phyloP scores from a whole-genome alignment of 2,113 vertebrate species.

The Eudorcas thomsonii region DNA sequence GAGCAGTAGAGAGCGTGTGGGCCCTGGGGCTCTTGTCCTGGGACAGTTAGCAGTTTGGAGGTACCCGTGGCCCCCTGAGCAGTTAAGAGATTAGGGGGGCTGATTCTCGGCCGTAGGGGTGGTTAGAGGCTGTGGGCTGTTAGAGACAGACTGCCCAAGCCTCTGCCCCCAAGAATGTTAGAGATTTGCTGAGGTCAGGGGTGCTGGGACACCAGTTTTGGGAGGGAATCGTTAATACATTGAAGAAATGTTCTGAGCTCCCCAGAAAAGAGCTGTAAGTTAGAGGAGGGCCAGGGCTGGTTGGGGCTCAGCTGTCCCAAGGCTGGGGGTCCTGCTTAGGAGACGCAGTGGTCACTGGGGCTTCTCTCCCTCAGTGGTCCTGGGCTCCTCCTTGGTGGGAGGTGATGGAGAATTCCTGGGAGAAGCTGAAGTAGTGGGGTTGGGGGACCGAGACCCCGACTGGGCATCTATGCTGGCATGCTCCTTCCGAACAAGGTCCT shows the following conservation, averaged over 20 bases:
- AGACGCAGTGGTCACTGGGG: background rate
- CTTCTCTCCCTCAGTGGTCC: background rate
- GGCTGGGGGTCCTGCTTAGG: background rate
- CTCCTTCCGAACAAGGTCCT: slow-evolving; percentile 87
- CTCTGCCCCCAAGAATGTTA: background rate
- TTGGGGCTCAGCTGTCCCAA: background rate
- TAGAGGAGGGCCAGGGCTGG: background rate
- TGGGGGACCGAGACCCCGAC: background rate
- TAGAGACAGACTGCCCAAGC: background rate
- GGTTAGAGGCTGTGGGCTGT: slow-evolving; percentile 13
- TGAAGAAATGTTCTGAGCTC: background rate
- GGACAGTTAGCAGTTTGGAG: background rate
- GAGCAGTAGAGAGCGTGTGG: background rate
- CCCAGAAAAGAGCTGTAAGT: background rate
- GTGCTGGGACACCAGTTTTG: background rate
- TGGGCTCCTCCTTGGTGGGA: slow-evolving; percentile 38
- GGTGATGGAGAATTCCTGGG: slow-evolving; percentile 42
- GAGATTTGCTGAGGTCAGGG: background rate
- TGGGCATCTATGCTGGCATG: slow-evolving; percentile 85
- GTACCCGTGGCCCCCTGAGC: background rate
- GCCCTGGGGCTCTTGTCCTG: background rate
- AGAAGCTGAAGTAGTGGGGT: slow-evolving; percentile 27
- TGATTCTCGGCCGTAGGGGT: background rate
- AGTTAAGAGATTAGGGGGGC: slow-evolving; percentile 55
- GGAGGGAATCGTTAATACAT: background rate